Evolutionary conservation across 2,888 invertebrate genomes (phyloP).

Genomic region (Epirrhoe alternata): DNA sequence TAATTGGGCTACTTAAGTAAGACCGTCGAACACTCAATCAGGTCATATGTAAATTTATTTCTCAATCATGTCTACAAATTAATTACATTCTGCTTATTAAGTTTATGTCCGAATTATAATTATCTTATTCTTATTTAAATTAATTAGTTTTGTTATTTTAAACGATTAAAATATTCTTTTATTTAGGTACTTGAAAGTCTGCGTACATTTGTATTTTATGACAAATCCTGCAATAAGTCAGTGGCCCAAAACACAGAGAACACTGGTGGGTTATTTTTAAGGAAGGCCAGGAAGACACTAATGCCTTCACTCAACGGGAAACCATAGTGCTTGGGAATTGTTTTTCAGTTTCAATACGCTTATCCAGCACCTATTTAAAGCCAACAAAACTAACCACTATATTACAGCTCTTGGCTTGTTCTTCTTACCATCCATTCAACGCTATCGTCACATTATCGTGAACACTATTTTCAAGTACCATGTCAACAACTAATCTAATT

Average conservation of each 20-base stretch:
- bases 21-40: background rate
- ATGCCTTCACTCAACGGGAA: too few relatives aligned
- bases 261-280: too few relatives aligned
- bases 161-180: background rate
- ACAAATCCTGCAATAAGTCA: too few relatives aligned
- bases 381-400: too few relatives aligned
- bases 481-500: constrained; percentile 62
- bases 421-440: background rate
- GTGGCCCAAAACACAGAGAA: too few relatives aligned
- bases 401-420: background rate
- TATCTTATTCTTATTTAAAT: background rate
- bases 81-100: background rate
- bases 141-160: background rate
- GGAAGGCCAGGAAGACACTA: too few relatives aligned
- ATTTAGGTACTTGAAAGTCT: background rate
- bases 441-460: constrained; percentile 41
- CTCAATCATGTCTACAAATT: constrained; percentile 7
- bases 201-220: too few relatives aligned
- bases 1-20: constrained; percentile 1
- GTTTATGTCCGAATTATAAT: background rate
- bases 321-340: too few relatives aligned
- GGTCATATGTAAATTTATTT: constrained; percentile 15
- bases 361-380: too few relatives aligned
- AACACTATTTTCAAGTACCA: constrained; percentile 47
- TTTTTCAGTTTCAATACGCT: too few relatives aligned